Evolutionary conservation across 2,113 vertebrate species (phyloP), one percentile per base, ranked within the genome.

Genomic region (Theristicus caerulescens): DNA sequence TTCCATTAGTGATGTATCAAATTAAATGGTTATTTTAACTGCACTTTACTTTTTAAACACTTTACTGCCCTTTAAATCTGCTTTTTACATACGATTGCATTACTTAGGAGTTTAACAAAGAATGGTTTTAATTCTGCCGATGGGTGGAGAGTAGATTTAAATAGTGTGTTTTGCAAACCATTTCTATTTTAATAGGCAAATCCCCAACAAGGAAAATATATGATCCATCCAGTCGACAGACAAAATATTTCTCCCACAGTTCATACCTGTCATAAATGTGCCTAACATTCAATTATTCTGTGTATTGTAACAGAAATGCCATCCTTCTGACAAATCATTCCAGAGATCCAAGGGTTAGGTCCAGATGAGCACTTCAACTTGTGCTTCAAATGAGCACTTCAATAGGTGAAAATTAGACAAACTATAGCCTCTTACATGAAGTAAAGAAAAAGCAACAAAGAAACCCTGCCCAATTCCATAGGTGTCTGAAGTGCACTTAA

Each of bases 151-250:
- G 16, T 46, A 26, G 36, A 91, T 78, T 74, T 69, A 61, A 93
- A 93, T 46, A 32, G 25, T 59, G 24, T 52, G 16, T 24, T 69
- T 90, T 85, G 10, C 16, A 90, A 93, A 88, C 6, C 9, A 44
- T 64, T 92, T 91, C 20, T 85, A n/a, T 80, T 93, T 90, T 85
- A 81, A 71, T 31, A 85, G 55, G 34, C 7, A 90, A 97, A 90
- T 91, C 42, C 17, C 31, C 52, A 67, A 55, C 10, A 59, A 81
- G 17, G 12, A 66, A 58, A 55, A 88, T 51, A n/a, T 9, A 32
- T 38, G 40, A 82, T 62, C 59, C 7, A 44, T 58, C 22, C 47
- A 78, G 20, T 82, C 31, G 27, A 80, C 13, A 69, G 54, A 58
- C 29, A 74, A 93, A 97, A 89, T 61, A 22, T 42, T 78, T 65